Percentiles rank a stretch among this genome's conserved stretches.
phyloP scores from a whole-genome alignment of 2,797 vertebrate species.

The Girardinus metallicus region DNA sequence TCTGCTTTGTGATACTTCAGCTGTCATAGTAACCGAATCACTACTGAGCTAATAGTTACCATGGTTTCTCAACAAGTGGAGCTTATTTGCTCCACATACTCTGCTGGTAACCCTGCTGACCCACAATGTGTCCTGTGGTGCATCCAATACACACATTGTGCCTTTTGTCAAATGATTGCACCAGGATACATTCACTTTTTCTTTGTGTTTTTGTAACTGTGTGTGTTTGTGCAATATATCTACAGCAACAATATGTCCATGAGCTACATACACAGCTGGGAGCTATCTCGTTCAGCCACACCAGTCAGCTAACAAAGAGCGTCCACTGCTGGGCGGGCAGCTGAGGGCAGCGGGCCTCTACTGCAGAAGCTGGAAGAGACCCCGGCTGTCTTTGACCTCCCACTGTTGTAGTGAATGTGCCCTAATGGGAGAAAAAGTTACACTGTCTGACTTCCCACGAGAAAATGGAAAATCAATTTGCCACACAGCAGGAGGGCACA shows the following conservation, averaged over 20 bases:
- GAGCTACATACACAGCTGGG: slow-evolving; percentile 19
- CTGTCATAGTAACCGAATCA: slow-evolving; percentile 69
- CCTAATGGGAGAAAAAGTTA: slow-evolving; percentile 48
- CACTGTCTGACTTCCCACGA: slow-evolving; percentile 50
- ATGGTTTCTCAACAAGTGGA: slow-evolving; percentile 59
- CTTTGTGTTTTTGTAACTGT: not conserved
- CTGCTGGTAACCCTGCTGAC: slow-evolving; percentile 38
- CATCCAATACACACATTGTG: slow-evolving; percentile 26
- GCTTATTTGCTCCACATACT: slow-evolving; percentile 27
- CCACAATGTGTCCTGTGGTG: slow-evolving; percentile 27
- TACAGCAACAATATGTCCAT: slow-evolving; percentile 11
- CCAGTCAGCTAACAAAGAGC: slow-evolving; percentile 35
- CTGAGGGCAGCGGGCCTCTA: slow-evolving; percentile 28
- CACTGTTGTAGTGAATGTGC: slow-evolving; percentile 48
- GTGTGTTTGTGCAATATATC: not conserved
- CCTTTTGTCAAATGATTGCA: slow-evolving; percentile 18
- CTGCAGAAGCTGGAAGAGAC: slow-evolving; percentile 35
- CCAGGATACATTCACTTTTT: slow-evolving; percentile 1
- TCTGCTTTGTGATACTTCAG: slow-evolving; percentile 23
- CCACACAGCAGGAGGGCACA: slow-evolving; percentile 39
- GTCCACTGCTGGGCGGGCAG: slow-evolving; percentile 30
- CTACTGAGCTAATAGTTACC: slow-evolving; percentile 52
- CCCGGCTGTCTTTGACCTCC: slow-evolving; percentile 37
- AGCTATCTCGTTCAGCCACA: slow-evolving; percentile 15
- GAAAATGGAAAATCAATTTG: slow-evolving; percentile 58